Base-by-base conservation (phyloP, 1,140 invertebrate species). In the Caenorhabditis tropicalis region DNA sequence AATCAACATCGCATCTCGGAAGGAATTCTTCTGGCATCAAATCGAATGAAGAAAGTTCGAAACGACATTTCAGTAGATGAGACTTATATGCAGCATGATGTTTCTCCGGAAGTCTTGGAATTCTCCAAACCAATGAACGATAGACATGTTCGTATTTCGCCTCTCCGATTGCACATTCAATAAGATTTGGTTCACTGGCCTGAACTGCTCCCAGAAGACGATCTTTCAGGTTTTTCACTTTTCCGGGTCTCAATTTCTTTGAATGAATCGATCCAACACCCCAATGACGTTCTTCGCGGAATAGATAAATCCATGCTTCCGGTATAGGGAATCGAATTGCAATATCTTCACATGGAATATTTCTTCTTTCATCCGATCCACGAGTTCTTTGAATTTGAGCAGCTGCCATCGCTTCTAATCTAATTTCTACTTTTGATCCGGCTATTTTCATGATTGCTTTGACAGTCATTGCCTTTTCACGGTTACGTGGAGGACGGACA, bases 91-190 rank as follows among this genome's bases (percentile, higher is more conserved):
- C 90, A 2, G 83, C 88, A 49, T 89, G 89, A 84, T 90, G 86
- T 81, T 91, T 89, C 58, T 91, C 90, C 2, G 90, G 90, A 1
- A 91, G 82, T 58, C 88, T 60, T 15, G 96, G 94, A 93, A 99
- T 98, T 88, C 98, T 94, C 98, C 98, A 99, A 3, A 99, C 97
- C 84, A 99, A 96, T 81, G 97, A 94, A 70, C 95, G 94, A 92
- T 98, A 97, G 88, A 99, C 96, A 93, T 99, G 96, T 92, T 99
- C 98, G 92, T 99, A 99, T 92, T 99, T 99, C 16, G 98, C 98
- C 91, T 96, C 95, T 0, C 98, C 81, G 21, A 96, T 97, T 12
- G 97, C 97, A 0, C 97, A 96, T 92, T 99, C 98, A 92, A 99
- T 98, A 2, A 99, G 93, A 85, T 96, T 96, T 86, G 96, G 95